Percentiles rank a stretch among this genome's conserved stretches.
These are phyloP conservation scores for Heterodera schachtii DNA, from an alignment of 1,140 invertebrate genomes.

Conservation along the genomic window DNA sequence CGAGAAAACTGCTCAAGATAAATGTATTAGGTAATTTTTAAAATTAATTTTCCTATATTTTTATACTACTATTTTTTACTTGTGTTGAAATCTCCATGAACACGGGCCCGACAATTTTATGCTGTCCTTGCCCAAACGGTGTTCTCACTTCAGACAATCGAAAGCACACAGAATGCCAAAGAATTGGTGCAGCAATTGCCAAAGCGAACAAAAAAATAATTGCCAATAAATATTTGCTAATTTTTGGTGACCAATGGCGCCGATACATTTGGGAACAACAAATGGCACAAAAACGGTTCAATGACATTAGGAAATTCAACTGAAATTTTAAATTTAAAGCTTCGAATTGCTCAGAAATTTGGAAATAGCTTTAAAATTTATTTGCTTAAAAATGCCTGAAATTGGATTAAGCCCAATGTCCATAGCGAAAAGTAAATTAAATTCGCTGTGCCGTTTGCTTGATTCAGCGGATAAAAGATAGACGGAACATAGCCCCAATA, in stretches of 20 bases:
- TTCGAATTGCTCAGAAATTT: too few species aligned
- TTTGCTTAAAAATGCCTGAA: too few species aligned
- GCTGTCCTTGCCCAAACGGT: neutral
- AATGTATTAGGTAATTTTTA: too few species aligned
- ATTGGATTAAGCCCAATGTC: constrained; percentile 14
- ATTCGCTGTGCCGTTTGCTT: constrained; percentile 12
- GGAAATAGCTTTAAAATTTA: neutral
- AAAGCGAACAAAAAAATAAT: neutral
- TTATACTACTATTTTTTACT: too few species aligned
- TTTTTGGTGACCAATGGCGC: neutral
- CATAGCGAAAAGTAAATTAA: constrained; percentile 23
- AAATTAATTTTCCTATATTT: too few species aligned
- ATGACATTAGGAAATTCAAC: too few species aligned
- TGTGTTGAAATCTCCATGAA: neutral
- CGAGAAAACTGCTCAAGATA: neutral
- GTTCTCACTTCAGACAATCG: neutral
- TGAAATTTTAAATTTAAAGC: too few species aligned
- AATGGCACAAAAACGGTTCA: too few species aligned
- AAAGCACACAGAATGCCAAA: neutral
- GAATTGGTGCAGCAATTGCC: constrained; percentile 9
- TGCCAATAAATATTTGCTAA: neutral
- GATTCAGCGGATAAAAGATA: constrained; percentile 15
- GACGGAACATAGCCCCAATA: constrained; percentile 20
- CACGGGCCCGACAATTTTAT: neutral
- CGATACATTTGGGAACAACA: too few species aligned